Evolutionary conservation across 2,888 invertebrate species (phyloP).

Genomic region (Oegoconia quadripuncta): DNA sequence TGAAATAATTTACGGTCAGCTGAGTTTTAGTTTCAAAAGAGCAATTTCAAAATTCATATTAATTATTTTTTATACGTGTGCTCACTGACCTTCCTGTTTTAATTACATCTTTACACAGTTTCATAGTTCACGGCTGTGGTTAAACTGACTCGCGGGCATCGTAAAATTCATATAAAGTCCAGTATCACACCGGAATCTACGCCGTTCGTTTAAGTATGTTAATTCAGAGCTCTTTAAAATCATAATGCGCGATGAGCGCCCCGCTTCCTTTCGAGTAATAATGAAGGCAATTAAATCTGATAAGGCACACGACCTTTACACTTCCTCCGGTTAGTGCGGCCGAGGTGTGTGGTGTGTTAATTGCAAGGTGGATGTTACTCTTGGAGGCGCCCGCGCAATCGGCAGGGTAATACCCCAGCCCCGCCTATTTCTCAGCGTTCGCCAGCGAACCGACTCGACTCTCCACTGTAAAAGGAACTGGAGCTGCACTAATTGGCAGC

Average conservation of each 20-base stretch:
- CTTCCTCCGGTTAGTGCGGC: conserved; percentile 54
- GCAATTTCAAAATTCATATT: conserved; percentile 67
- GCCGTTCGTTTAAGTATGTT: conserved; percentile 61
- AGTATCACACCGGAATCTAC: conserved; percentile 54
- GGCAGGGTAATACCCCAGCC: conserved; percentile 46
- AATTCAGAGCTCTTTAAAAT: conserved; percentile 65
- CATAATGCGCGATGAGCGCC: conserved; percentile 63
- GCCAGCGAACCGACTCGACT: conserved; percentile 64
- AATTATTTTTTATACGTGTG: conserved; percentile 66
- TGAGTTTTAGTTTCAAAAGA: conserved; percentile 68
- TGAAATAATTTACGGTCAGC: conserved; percentile 73
- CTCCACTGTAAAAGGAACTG: conserved; percentile 69
- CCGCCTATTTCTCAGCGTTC: conserved; percentile 38
- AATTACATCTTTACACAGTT: conserved; percentile 61
- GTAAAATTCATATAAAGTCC: conserved; percentile 55
- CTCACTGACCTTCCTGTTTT: conserved; percentile 76
- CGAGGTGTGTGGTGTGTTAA: conserved; percentile 57
- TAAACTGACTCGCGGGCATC: conserved; percentile 62
- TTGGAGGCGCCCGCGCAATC: conserved; percentile 37
- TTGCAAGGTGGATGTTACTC: conserved; percentile 32
- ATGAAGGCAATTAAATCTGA: conserved; percentile 71
- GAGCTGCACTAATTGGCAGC: conserved; percentile 76
- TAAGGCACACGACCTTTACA: conserved; percentile 72
- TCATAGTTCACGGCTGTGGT: conserved; percentile 77
- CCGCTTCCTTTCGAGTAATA: conserved; percentile 62